A percentile compares a stretch with the other conserved stretches of the same genome.
Conservation (phyloP, 2,888 invertebrate genomes). For the Aporophyla nigra region DNA sequence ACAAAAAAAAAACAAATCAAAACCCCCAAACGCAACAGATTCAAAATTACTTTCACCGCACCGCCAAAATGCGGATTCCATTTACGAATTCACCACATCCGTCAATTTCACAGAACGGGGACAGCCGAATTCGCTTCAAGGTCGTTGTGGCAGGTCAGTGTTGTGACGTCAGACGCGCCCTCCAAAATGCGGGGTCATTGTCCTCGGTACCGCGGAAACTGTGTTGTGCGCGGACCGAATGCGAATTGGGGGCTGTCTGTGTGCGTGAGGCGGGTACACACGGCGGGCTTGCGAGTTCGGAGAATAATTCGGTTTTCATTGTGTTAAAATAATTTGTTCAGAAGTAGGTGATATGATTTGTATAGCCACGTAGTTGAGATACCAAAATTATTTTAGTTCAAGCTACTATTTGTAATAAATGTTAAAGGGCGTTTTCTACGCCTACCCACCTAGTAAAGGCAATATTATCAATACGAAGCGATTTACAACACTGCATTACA, state of each 20-base stretch:
- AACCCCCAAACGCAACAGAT: slow-evolving; percentile 23
- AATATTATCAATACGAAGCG: background rate
- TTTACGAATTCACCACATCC: slow-evolving; percentile 62
- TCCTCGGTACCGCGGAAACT: slow-evolving; percentile 89
- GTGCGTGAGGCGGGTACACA: slow-evolving; percentile 77
- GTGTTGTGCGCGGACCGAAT: slow-evolving; percentile 89
- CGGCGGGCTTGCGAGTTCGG: slow-evolving; percentile 26
- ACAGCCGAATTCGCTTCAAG: slow-evolving; percentile 84
- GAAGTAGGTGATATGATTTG: background rate
- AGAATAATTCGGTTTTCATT: slow-evolving; percentile 27
- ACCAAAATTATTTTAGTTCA: background rate
- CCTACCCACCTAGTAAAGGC: background rate
- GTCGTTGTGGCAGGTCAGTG: slow-evolving; percentile 88
- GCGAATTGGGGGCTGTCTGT: slow-evolving; percentile 87
- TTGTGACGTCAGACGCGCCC: slow-evolving; percentile 89
- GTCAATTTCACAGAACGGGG: slow-evolving; percentile 71
- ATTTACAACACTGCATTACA: background rate
- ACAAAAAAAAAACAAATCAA: background rate
- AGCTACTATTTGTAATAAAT: background rate
- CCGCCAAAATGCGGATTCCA: slow-evolving; percentile 48
- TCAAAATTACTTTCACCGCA: slow-evolving; percentile 57
- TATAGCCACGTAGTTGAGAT: background rate
- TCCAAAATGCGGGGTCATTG: slow-evolving; percentile 87
- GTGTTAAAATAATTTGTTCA: slow-evolving; percentile 31
- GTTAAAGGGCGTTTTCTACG: background rate